Evolutionary conservation across 2,113 vertebrate species (phyloP).

Genomic region (Amblyopsis rosae): DNA sequence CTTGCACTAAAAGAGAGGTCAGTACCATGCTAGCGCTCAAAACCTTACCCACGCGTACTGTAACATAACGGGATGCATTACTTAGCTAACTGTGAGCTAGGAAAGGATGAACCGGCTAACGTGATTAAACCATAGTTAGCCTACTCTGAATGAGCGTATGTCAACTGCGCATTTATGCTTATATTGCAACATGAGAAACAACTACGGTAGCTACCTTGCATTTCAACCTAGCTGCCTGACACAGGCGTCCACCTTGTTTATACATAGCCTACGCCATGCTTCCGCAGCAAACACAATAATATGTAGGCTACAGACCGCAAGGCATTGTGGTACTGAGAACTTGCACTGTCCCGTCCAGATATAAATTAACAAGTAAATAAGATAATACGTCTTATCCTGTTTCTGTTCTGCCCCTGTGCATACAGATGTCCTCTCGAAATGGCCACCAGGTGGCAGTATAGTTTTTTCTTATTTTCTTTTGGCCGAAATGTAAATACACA

Average conservation of each 20-base stretch:
- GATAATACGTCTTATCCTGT: neutral
- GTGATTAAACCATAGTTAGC: neutral
- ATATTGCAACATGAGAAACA: neutral
- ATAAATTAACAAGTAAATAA: neutral
- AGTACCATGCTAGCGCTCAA: too few relatives aligned
- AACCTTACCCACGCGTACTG: too few relatives aligned
- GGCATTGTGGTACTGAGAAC: neutral
- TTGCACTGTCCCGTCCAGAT: neutral
- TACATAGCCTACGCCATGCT: slow-evolving; percentile 4
- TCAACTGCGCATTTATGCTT: neutral
- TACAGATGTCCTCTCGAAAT: neutral
- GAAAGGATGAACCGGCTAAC: neutral
- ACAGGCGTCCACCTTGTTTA: slow-evolving; percentile 10
- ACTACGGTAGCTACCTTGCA: too few relatives aligned
- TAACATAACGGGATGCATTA: neutral
- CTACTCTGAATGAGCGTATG: neutral
- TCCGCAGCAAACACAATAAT: neutral
- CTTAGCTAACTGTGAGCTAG: neutral
- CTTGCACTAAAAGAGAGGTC: too few relatives aligned
- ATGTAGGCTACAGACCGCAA: neutral
- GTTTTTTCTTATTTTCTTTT: slow-evolving; percentile 12
- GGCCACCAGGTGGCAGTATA: slow-evolving; percentile 60
- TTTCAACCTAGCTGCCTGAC: neutral
- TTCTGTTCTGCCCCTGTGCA: neutral
- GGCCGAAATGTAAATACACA: slow-evolving; percentile 11